These are phyloP conservation scores for Isotomurus palustris DNA, from an alignment of 2,888 invertebrate species.

Conservation along the genomic window DNA sequence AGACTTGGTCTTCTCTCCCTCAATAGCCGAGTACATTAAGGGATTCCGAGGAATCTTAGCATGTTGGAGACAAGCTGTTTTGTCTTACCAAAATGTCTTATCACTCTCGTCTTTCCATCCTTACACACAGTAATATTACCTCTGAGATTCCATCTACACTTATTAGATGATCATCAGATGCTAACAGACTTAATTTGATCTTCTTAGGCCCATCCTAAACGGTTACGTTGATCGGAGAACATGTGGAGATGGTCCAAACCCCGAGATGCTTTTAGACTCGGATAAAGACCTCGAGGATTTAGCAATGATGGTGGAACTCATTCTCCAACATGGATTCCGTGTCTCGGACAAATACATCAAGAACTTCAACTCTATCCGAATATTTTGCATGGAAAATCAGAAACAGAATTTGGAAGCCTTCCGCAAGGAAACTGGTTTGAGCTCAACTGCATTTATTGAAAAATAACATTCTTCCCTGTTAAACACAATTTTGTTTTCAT, in stretches of 20 bases:
- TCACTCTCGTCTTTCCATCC: slow-evolving; percentile 65
- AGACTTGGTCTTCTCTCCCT: slow-evolving; percentile 57
- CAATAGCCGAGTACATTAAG: slow-evolving; percentile 57
- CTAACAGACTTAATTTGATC: no score
- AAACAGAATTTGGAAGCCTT: slow-evolving; percentile 61
- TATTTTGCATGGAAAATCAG: slow-evolving; percentile 67
- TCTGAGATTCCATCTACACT: neutral
- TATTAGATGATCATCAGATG: neutral
- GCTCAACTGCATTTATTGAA: neutral
- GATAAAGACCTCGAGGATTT: slow-evolving; percentile 59
- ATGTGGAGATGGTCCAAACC: slow-evolving; percentile 67
- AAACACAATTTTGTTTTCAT: neutral
- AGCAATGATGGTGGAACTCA: slow-evolving; percentile 57
- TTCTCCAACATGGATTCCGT: slow-evolving; percentile 61
- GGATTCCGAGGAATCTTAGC: slow-evolving; percentile 61
- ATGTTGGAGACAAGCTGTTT: slow-evolving; percentile 65
- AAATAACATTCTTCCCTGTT: neutral
- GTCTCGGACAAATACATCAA: slow-evolving; percentile 61
- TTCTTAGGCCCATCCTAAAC: slow-evolving; percentile 69
- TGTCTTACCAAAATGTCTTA: slow-evolving; percentile 65
- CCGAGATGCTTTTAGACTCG: slow-evolving; percentile 64
- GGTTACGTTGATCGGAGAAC: slow-evolving; percentile 72
- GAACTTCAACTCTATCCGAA: slow-evolving; percentile 62
- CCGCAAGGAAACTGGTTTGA: slow-evolving; percentile 58
- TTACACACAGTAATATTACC: slow-evolving; percentile 67